Percentiles rank a stretch among this genome's conserved stretches.
Evolutionary conservation across 2,888 invertebrate genomes (phyloP).

Genomic region (Drosophila koepferae): DNA sequence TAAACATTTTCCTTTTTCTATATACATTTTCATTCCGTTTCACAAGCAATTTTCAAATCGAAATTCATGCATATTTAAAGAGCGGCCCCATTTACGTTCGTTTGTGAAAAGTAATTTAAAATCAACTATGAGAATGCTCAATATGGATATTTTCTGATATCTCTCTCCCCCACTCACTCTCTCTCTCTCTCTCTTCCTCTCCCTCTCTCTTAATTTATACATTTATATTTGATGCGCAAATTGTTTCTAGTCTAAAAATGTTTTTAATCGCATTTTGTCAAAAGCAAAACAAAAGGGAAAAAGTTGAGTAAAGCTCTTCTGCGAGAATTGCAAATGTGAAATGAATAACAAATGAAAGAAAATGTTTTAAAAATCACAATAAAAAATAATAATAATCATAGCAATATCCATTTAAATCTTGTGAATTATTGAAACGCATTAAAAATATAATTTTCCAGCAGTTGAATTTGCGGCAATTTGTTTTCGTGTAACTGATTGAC

Average conservation of each 20-base stretch:
- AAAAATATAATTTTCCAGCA: conserved; percentile 3
- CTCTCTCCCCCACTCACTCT: background rate
- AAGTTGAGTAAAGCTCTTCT: conserved; percentile 1
- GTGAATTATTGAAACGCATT: background rate
- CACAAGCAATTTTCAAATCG: conserved; percentile 11
- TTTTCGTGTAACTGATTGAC: background rate
- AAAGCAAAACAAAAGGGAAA: background rate
- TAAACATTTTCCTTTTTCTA: background rate
- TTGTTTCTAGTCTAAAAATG: conserved; percentile 9
- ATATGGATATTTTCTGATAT: conserved; percentile 2
- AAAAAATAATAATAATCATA: background rate
- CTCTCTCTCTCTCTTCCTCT: background rate
- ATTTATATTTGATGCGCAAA: conserved; percentile 5
- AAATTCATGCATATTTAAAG: conserved; percentile 17
- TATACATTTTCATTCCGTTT: background rate
- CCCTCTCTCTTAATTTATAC: background rate
- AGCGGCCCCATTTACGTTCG: background rate
- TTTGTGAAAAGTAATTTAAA: conserved; percentile 19
- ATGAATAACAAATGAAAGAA: background rate
- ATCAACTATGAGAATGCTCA: conserved; percentile 10
- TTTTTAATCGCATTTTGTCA: conserved; percentile 5
- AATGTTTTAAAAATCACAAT: no score
- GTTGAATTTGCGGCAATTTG: background rate
- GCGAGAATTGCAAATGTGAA: background rate
- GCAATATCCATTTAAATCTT: conserved; percentile 3